Evolutionary conservation across 2,113 vertebrate genomes (phyloP).

Genomic region (Ptilonorhynchus violaceus): DNA sequence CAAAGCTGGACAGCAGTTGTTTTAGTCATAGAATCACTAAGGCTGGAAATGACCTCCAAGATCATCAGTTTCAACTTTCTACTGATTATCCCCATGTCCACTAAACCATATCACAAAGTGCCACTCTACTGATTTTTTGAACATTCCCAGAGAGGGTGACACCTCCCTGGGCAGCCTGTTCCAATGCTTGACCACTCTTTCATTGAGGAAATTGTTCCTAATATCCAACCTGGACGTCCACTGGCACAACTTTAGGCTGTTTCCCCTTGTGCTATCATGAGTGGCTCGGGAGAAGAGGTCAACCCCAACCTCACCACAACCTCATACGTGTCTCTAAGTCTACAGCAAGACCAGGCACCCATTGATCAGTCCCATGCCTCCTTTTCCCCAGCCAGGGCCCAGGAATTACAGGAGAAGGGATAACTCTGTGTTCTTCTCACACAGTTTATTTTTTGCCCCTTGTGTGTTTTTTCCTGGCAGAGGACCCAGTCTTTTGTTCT

Average conservation of each 20-base stretch:
- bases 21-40: background rate
- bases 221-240: background rate
- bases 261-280: background rate
- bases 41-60: background rate
- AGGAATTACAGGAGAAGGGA: background rate
- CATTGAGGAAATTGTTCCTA: background rate
- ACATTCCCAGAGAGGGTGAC: background rate
- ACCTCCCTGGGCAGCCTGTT: background rate
- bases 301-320: accelerated
- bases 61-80: background rate
- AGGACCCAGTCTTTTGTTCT: background rate
- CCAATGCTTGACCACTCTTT: background rate
- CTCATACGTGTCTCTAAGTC: background rate
- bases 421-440: background rate
- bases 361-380: accelerated
- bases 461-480: background rate
- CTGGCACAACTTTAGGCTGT: background rate
- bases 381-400: background rate
- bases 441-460: background rate
- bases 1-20: background rate
- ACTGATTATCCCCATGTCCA: background rate
- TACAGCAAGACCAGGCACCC: background rate
- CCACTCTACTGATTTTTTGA: accelerated
- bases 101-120: background rate
- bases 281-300: background rate